Evolutionary conservation across 2,888 invertebrate genomes (phyloP).

Genomic region (Campopleginae sp.): DNA sequence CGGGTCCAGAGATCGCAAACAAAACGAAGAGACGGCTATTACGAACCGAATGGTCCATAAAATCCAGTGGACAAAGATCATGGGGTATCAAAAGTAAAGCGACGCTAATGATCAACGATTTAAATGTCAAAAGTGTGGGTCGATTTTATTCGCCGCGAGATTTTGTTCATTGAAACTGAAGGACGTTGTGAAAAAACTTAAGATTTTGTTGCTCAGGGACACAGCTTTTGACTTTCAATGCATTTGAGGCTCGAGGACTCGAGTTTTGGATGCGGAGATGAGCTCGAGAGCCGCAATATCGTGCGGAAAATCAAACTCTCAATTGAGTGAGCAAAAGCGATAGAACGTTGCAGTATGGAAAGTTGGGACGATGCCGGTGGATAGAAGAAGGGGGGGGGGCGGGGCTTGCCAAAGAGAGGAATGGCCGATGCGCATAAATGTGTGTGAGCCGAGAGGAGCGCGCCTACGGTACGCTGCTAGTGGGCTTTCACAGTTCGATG

Average conservation of each 20-base stretch:
- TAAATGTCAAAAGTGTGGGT: constrained; percentile 59
- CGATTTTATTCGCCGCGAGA: neutral
- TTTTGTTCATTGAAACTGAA: neutral
- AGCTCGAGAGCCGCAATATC: constrained; percentile 18
- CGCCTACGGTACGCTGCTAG: constrained; percentile 33
- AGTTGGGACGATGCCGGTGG: constrained; percentile 52
- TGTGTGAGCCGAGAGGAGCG: constrained; percentile 44
- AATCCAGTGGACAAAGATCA: constrained; percentile 26
- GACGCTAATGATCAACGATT: constrained; percentile 51
- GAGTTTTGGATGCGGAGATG: constrained; percentile 17
- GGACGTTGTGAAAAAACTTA: neutral
- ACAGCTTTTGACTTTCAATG: neutral
- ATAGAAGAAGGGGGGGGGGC: too few species aligned
- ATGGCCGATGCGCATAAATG: constrained; percentile 26
- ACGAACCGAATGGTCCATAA: constrained; percentile 43
- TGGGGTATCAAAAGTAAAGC: constrained; percentile 46
- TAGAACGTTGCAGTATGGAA: constrained; percentile 48
- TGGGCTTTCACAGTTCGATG: constrained; percentile 46
- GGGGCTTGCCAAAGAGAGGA: constrained; percentile 64
- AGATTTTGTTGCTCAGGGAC: too few species aligned
- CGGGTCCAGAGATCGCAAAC: constrained; percentile 51
- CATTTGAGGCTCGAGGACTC: neutral
- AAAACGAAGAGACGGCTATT: constrained; percentile 60
- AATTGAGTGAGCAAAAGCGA: constrained; percentile 46
- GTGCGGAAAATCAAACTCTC: constrained; percentile 24